Base-by-base conservation (phyloP, 2,888 invertebrate genomes). In the Tineola bisselliella region DNA sequence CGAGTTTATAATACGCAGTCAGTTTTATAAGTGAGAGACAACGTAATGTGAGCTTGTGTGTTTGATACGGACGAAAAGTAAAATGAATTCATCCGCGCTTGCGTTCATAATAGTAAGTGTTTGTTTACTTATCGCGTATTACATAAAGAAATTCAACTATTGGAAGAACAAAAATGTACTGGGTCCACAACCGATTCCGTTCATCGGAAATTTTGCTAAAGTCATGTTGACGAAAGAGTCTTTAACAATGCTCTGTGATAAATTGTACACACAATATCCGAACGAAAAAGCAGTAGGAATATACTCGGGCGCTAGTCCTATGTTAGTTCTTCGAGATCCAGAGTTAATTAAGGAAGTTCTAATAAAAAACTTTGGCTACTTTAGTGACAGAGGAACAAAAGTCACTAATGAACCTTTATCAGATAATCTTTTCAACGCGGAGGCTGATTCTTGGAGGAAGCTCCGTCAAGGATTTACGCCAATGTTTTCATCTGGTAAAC, bases 231-330 rank as follows among this genome's bases (percentile, higher is more conserved):
- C 66, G 8, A 61, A 59, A 19, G 63, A 65, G 56, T 63, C 65
- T 8, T 25, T 67, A 1, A 63, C 65, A 5, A 59, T 63, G 13
- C 59, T 68, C 13, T 65, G 66, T 10, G 56, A 65, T 33, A 62
- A 68, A 12, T 62, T 68, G 18, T 71, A 70, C 44, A 61, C 66
- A 8, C 62, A 63, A 6, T 70, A 63, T 60, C 65, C 67, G 5
- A 61, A 69, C 5, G 71, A 71, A 62, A 70, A 69, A 62, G 63
- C 67, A 3, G 67, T 72, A 1, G 72, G 71, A 1, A 61, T 68
- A 8, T 72, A 65, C 60, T 62, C 63, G 63, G 62, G 65, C 58
- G 62, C 52, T 15, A 54, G 60, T 48, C 69, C 66, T 8, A 62
- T 62, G 62, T 60, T 67, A 60, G 62, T 67, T 57, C 61, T 69